Evolutionary conservation across 2,888 invertebrate genomes (phyloP).

Genomic region (Drosophila pseudotalamancana): DNA sequence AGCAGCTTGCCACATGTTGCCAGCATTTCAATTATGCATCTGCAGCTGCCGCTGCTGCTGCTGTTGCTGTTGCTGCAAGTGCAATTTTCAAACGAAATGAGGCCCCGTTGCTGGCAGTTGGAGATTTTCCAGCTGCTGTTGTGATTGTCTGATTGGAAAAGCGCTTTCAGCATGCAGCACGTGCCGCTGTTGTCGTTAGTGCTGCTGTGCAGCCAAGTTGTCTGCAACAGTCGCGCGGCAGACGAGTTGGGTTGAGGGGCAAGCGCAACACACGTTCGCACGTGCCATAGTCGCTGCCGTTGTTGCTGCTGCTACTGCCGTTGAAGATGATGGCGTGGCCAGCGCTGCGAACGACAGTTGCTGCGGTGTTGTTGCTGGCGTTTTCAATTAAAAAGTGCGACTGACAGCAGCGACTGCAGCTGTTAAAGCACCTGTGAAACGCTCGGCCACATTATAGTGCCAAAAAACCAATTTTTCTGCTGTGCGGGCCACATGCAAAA

Average conservation of each 20-base stretch:
- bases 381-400: constrained; percentile 83
- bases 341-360: constrained; percentile 46
- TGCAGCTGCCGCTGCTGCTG: constrained; percentile 12
- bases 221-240: constrained; percentile 56
- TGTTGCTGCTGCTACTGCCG: too few species aligned
- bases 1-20: constrained; percentile 45
- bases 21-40: constrained; percentile 70
- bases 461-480: constrained; percentile 1
- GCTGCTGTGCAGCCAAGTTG: constrained; percentile 64
- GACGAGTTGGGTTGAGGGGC: neutral
- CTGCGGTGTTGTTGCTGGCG: constrained; percentile 48
- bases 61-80: constrained; percentile 30
- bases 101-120: constrained; percentile 47
- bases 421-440: constrained; percentile 60
- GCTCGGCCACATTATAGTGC: constrained; percentile 31
- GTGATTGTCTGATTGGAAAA: constrained; percentile 67
- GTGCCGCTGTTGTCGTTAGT: constrained; percentile 50
- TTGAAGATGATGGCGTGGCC: constrained; percentile 49
- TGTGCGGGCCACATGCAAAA: constrained; percentile 41
- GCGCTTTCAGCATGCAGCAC: constrained; percentile 64
- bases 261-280: constrained; percentile 69
- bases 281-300: constrained; percentile 61
- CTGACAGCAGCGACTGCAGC: constrained; percentile 82
- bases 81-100: constrained; percentile 66
- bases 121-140: constrained; percentile 67